Percentiles rank a stretch among this genome's conserved stretches.
phyloP scores from a whole-genome alignment of 35 echinoderm and acorn worm species.

The Stichopus chloronotus region DNA sequence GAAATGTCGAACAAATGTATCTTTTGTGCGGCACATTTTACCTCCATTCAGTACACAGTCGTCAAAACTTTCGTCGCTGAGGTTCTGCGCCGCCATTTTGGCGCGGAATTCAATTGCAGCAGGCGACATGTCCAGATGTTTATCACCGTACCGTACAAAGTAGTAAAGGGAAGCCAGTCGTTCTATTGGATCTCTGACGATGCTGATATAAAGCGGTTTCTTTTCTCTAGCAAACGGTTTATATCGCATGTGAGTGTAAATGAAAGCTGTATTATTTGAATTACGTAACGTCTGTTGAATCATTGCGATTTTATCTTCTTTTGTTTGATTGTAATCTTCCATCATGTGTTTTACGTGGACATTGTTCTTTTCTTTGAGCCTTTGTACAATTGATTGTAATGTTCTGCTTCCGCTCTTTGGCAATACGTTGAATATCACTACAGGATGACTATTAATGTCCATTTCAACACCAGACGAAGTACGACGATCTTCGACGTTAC shows the following conservation, averaged over 20 bases:
- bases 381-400: neutral
- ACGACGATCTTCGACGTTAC: too few relatives aligned
- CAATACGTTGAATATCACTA: constrained; percentile 40
- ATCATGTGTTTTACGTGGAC: neutral
- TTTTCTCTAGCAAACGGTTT: neutral
- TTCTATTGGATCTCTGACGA: constrained; percentile 40
- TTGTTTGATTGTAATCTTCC: constrained; percentile 2
- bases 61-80: constrained; percentile 10
- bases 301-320: constrained; percentile 30
- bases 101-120: neutral
- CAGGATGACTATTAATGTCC: neutral
- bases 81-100: neutral
- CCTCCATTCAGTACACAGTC: constrained; percentile 21
- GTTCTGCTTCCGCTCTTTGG: constrained; percentile 45
- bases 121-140: neutral
- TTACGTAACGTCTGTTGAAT: neutral
- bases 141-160: constrained; percentile 51
- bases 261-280: neutral
- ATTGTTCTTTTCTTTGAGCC: neutral
- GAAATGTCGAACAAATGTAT: neutral
- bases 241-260: constrained; percentile 25
- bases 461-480: too few relatives aligned
- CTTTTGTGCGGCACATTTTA: neutral
- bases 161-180: constrained; percentile 41
- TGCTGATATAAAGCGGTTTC: constrained; percentile 41